A percentile compares a stretch with the other conserved stretches of the same genome.
Evolutionary conservation across 1,140 invertebrate genomes (phyloP).

Genomic region (Daktulosphaira vitifoliae): DNA sequence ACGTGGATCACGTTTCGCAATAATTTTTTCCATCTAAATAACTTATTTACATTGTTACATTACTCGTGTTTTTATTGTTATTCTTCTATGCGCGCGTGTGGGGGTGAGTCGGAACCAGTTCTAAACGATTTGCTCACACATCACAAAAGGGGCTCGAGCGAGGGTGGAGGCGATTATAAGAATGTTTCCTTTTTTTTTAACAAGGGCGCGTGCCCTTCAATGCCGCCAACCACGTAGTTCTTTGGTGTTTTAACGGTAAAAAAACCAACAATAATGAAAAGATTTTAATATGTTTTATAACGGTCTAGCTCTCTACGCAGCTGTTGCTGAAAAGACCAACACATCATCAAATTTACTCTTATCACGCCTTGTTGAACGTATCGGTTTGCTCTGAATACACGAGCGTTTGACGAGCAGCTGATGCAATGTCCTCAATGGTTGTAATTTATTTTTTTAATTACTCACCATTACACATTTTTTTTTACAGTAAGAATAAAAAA

Average conservation of each 20-base stretch:
- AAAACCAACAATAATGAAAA: constrained; percentile 4
- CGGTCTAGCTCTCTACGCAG: constrained; percentile 1
- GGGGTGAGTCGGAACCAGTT: constrained; percentile 11
- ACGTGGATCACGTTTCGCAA: too few species aligned
- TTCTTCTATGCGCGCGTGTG: not conserved
- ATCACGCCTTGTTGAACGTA: constrained; percentile 3
- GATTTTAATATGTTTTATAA: constrained; percentile 11
- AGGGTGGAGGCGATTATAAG: not conserved
- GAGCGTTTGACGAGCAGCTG: too few species aligned
- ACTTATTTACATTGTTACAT: too few species aligned
- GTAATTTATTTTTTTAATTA: too few species aligned
- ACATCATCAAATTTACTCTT: not conserved
- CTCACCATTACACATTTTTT: too few species aligned
- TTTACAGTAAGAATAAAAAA: too few species aligned
- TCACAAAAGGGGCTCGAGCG: not conserved
- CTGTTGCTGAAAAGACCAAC: not conserved
- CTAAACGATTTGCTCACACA: not conserved
- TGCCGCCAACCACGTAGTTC: not conserved
- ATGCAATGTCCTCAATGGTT: not conserved
- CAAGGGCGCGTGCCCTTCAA: constrained; percentile 14
- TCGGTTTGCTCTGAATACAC: too few species aligned
- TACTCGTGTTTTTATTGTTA: not conserved
- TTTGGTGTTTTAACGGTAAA: constrained; percentile 14
- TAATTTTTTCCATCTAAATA: too few species aligned
- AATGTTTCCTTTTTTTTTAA: constrained; percentile 1